Percentiles rank a stretch among this genome's conserved stretches.
Evolutionary conservation across 2,797 vertebrate genomes (phyloP).

Genomic region (Triplophysa yarkandensis): DNA sequence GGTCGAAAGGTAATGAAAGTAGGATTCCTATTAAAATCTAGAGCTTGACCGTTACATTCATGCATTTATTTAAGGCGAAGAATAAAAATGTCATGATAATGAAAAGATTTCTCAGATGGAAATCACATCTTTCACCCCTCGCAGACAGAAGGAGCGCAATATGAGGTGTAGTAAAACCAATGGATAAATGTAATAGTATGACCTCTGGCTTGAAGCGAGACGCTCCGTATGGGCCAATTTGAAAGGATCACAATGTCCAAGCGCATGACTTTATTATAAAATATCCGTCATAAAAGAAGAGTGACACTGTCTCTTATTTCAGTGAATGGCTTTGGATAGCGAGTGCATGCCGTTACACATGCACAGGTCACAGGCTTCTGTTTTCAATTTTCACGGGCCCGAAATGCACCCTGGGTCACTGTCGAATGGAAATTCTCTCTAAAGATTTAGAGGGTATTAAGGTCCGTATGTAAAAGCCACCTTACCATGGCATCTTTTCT

Average conservation of each 20-base stretch:
- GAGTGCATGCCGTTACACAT: conserved; percentile 7
- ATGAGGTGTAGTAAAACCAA: conserved; percentile 50
- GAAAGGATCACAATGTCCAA: conserved; percentile 53
- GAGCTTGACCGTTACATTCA: conserved; percentile 5
- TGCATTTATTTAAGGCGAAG: conserved; percentile 39
- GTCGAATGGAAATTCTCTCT: conserved; percentile 5
- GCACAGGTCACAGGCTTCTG: conserved; percentile 1
- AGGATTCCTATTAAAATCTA: neutral
- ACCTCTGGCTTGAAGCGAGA: conserved; percentile 53
- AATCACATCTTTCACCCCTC: conserved; percentile 45
- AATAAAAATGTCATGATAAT: conserved; percentile 39
- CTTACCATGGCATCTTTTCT: neutral
- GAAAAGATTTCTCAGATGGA: conserved; percentile 37
- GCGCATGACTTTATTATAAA: conserved; percentile 49
- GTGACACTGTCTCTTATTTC: conserved; percentile 45
- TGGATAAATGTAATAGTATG: conserved; percentile 55
- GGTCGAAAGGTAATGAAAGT: conserved; percentile 6
- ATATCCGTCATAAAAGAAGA: conserved; percentile 44
- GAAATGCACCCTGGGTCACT: neutral
- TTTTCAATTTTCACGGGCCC: conserved; percentile 22
- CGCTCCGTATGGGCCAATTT: conserved; percentile 57
- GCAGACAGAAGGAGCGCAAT: conserved; percentile 32
- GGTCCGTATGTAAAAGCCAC: neutral
- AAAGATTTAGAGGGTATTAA: conserved; percentile 1
- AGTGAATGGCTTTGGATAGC: conserved; percentile 27